Conservation (phyloP, 2,113 vertebrate genomes). For the Caranx melampygus region DNA sequence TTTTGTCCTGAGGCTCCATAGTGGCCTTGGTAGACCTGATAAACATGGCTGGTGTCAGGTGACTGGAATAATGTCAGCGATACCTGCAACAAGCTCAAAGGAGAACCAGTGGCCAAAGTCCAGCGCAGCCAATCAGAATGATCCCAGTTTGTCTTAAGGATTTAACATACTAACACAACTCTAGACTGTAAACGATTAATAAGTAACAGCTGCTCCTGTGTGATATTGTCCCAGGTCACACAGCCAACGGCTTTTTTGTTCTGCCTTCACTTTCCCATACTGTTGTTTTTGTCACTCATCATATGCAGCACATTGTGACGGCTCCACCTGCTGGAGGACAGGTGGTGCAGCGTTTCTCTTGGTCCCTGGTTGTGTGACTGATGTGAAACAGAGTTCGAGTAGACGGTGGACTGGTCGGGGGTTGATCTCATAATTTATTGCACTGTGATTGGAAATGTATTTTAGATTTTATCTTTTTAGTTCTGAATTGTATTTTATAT, state of each 20-base stretch:
- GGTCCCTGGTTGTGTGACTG: neutral
- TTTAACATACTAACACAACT: neutral
- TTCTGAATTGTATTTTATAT: constrained; percentile 39
- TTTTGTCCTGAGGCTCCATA: neutral
- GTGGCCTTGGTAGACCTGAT: neutral
- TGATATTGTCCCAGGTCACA: neutral
- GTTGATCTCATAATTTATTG: constrained; percentile 69
- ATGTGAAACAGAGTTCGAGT: constrained; percentile 21
- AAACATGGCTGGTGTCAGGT: neutral
- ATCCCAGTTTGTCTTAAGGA: neutral
- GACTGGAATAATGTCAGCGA: neutral
- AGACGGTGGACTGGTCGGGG: constrained; percentile 7
- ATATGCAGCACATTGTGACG: neutral
- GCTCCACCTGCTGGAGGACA: constrained; percentile 32
- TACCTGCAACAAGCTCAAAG: neutral
- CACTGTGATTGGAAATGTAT: constrained; percentile 73
- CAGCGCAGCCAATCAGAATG: constrained; percentile 4
- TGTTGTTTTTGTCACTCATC: neutral
- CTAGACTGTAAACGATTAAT: neutral
- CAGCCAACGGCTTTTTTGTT: neutral
- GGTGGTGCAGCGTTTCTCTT: constrained; percentile 9
- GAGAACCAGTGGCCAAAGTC: neutral
- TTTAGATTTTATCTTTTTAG: constrained; percentile 33
- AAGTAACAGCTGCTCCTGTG: neutral
- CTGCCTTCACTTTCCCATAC: neutral